Evolutionary conservation across 2,888 invertebrate genomes (phyloP).

Genomic region (Notodonta ziczac): DNA sequence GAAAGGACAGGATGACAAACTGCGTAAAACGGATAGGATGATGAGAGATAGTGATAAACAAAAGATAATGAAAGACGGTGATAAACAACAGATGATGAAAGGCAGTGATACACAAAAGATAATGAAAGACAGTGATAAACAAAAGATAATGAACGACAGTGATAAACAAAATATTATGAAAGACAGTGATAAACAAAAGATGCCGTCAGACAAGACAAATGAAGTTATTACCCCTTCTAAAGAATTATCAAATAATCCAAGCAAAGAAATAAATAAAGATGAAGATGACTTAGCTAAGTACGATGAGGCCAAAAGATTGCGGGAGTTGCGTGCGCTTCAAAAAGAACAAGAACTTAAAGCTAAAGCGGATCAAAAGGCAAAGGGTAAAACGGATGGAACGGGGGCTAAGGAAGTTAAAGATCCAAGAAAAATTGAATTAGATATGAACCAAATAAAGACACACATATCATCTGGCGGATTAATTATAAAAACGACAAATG

Average conservation of each 20-base stretch:
- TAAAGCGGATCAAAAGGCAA: conserved; percentile 12
- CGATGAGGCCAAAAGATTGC: neutral
- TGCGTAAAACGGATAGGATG: conserved; percentile 4
- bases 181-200: conserved; percentile 9
- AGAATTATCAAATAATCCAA: conserved; percentile 5
- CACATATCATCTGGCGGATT: conserved; percentile 27
- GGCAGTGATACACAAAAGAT: conserved; percentile 2
- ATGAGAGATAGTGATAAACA: conserved; percentile 16
- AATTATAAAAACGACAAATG: conserved; percentile 9
- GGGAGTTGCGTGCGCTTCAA: conserved; percentile 3
- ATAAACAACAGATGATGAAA: conserved; percentile 2
- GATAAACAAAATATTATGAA: conserved; percentile 13
- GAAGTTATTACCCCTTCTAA: neutral
- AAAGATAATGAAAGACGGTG: no score
- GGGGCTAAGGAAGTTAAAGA: conserved; percentile 19
- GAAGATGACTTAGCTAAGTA: neutral
- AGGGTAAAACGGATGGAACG: conserved; percentile 16
- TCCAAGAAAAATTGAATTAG: conserved; percentile 33
- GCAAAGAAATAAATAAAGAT: neutral
- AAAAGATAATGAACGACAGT: neutral
- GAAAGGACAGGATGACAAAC: neutral
- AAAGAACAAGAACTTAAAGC: conserved; percentile 15
- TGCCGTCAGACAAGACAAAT: conserved; percentile 5
- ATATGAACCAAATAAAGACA: conserved; percentile 43
- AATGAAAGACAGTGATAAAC: conserved; percentile 5